Evolutionary conservation across 1,140 invertebrate species (phyloP).

Genomic region (Lordiphosa mommai): DNA sequence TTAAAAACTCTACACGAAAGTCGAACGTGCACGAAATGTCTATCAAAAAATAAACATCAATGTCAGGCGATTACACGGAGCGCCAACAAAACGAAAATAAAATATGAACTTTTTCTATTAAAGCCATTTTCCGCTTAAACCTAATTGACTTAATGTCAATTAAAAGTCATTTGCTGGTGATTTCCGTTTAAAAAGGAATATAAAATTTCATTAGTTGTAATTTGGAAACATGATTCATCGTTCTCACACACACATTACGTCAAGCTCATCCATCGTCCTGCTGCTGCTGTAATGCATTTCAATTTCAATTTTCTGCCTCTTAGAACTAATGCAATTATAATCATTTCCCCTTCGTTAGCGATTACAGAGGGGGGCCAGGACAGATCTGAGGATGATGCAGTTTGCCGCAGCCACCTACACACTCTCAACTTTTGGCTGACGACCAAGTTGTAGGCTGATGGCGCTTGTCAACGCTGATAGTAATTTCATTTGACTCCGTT

Average conservation of each 20-base stretch:
- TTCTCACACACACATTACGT: constrained; percentile 22
- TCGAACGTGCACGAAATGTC: constrained; percentile 49
- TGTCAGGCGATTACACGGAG: constrained; percentile 32
- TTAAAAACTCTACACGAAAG: constrained; percentile 56
- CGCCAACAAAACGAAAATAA: background rate
- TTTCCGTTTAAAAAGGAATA: constrained; percentile 18
- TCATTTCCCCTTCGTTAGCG: constrained; percentile 64
- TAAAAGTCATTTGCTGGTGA: constrained; percentile 30
- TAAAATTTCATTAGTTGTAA: constrained; percentile 22
- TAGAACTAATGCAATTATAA: constrained; percentile 74
- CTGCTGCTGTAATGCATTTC: constrained; percentile 55
- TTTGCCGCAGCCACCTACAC: constrained; percentile 17
- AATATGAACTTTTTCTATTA: constrained; percentile 45
- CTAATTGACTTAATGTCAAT: constrained; percentile 37
- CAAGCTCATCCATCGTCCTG: constrained; percentile 56
- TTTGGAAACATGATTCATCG: constrained; percentile 12
- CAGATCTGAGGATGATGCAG: background rate
- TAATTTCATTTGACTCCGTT: constrained; percentile 44
- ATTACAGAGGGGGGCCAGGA: constrained; percentile 39
- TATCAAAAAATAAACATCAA: constrained; percentile 42
- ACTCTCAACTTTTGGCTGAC: constrained; percentile 40
- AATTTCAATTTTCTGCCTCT: constrained; percentile 73
- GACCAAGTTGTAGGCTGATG: constrained; percentile 43
- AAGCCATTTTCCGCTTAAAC: constrained; percentile 11
- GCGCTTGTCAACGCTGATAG: constrained; percentile 49